Conservation (phyloP, 2,888 invertebrate genomes). For the Odontomyia ornata region DNA sequence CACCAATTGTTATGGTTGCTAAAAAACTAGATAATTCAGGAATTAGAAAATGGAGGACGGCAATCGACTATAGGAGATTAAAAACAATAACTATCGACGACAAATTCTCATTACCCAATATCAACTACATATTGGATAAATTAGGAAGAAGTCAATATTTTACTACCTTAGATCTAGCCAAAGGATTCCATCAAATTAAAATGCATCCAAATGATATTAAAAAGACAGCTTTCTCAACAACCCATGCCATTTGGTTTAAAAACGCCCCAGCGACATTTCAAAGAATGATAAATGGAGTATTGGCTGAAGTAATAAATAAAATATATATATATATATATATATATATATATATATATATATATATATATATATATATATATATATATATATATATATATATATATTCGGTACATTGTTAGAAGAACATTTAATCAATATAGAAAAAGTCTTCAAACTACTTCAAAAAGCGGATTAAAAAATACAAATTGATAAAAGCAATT, state of each 20-base stretch:
- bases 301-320: slow-evolving; percentile 37
- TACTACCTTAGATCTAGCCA: slow-evolving; percentile 53
- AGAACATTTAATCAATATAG: not conserved
- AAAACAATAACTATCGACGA: slow-evolving; percentile 1
- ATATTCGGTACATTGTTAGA: not conserved
- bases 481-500: not conserved
- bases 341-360: too few species aligned
- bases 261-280: too few species aligned
- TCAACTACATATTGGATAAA: slow-evolving; percentile 54
- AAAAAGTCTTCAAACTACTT: not conserved
- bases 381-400: too few species aligned
- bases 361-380: too few species aligned
- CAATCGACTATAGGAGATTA: not conserved
- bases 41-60: slow-evolving; percentile 20
- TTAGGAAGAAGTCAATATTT: slow-evolving; percentile 54
- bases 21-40: slow-evolving; percentile 29
- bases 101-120: slow-evolving; percentile 36
- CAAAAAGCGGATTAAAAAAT: not conserved
- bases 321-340: too few species aligned
- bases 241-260: slow-evolving; percentile 53
- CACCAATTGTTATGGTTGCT: slow-evolving; percentile 14
- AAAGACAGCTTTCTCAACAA: slow-evolving; percentile 54
- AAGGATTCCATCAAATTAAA: slow-evolving; percentile 55
- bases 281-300: slow-evolving; percentile 53
- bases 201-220: slow-evolving; percentile 48